Evolutionary conservation across 1,140 invertebrate species (phyloP), one percentile per base, ranked within the genome.

Genomic region (Eulimnadia texana): DNA sequence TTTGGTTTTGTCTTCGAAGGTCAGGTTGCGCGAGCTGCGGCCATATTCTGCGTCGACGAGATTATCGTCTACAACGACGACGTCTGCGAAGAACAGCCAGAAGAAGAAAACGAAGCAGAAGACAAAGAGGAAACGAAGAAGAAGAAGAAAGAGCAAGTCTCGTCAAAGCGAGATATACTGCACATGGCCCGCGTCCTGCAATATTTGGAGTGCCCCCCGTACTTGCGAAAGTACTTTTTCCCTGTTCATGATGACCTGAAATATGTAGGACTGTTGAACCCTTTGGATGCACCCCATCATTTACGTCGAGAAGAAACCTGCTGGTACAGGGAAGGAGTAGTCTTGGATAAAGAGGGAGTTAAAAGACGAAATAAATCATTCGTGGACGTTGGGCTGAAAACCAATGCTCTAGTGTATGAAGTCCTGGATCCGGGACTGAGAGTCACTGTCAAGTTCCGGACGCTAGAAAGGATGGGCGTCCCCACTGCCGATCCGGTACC

Each of bases 341-440:
- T 77, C 10, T 16, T 72, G 10, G 51, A 50, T 3, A 33, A 56
- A 42, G 16, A 42, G 33, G 33, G 33, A 6, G 70, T 78, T 33
- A 84, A 83, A 0, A 79, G 78, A 70, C 85, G 85, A 3, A 58
- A 27, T 16, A 29, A 58, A 13, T 89, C 85, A 0, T 86, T 83
- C 72, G 89, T 94, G 0, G 86, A 98, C 77, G 84, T 95, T 51
- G 95, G 95, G 11, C 72, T 97, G 2, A 66, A 82, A 0, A 84
- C 83, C 73, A 84, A 93, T 72, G 80, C 91, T 27, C 74, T 82
- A 53, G 82, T 93, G 24, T 85, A 96, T 70, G 86, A 87, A 74
- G 70, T 80, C 24, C 66, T 98, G 10, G 78, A 80, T 25, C 76
- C 84, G 58, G 88, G 88, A 10, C 72, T 90, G 9, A 77, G 94